Base-by-base conservation (phyloP, 2,113 vertebrate species). In the Sylvia atricapilla region DNA sequence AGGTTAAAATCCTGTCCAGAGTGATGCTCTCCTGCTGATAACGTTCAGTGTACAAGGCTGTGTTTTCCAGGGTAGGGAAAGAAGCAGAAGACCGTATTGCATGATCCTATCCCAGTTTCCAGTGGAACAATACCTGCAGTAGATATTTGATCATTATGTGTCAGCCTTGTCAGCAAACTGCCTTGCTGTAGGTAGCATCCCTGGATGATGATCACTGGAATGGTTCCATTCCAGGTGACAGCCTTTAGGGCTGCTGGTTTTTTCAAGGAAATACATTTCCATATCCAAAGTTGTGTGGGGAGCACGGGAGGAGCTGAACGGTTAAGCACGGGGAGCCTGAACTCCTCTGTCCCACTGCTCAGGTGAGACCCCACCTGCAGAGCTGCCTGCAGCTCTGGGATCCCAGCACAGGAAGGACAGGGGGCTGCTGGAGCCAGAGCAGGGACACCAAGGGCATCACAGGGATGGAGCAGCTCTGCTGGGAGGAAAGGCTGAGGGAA, bases 31-130 rank as follows among this genome's bases (percentile, higher is more conserved):
- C 7, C 44, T 55, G 35, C 49, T 46, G 20, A 25, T 46, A 18
- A 21, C 0, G 0, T 25, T 83, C 52, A 7, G 4, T 63, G 35
- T 39, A 13, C 27, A 52, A 64, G 37, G 7, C 28, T 52, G 5
- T 41, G 17, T 41, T 59, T 87, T 72, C 10, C 30, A 60, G 50
- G 11, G 5, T 2, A 13, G 46, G 10, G 27, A 17, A 81, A 30
- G 41, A 69, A 55, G 9, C 35, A 31, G 30, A 76, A 66, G 59
- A 8, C 15, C 7, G 66, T 6, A 10, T 47, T 55, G 15, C 53
- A 3, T 49, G 7, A 4, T 55, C 67, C 17, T 50, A 1, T 83
- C 31, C 44, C 41, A 22, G 6, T 76, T 91, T 50, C 25, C 58
- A 60, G 20, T 66, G 50, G 15, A 56, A 72, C 68, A 64, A 64